Percentiles rank a stretch among this genome's conserved stretches.
Evolutionary conservation across 2,113 vertebrate species (phyloP).

Genomic region (Scytalopus superciliaris): DNA sequence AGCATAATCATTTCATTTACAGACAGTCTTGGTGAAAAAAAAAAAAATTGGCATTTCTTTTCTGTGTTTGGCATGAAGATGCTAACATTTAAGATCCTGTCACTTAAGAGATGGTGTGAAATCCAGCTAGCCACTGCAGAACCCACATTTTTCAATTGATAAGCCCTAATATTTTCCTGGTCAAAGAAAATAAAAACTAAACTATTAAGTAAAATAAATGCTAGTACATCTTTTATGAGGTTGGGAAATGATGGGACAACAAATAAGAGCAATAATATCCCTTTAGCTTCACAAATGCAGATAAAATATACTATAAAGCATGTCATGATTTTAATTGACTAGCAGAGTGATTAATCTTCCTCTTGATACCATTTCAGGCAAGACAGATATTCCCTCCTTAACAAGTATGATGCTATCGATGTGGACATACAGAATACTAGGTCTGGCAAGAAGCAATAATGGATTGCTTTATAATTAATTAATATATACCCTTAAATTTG

Average conservation of each 20-base stretch:
- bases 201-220: not conserved
- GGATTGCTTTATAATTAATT: slow-evolving; percentile 37
- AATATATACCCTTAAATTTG: not conserved
- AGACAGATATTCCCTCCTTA: not conserved
- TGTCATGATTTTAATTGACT: not conserved
- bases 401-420: not conserved
- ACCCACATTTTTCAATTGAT: not conserved
- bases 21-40: not conserved
- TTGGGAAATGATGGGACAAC: not conserved
- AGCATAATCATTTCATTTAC: not conserved
- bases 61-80: not conserved
- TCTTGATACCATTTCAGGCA: not conserved
- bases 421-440: not conserved
- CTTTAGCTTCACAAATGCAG: not conserved
- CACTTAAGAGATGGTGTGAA: not conserved
- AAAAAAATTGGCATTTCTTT: not conserved
- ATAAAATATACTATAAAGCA: not conserved
- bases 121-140: not conserved
- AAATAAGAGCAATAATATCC: not conserved
- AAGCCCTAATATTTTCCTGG: not conserved
- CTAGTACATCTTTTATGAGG: not conserved
- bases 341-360: not conserved
- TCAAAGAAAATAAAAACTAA: not conserved
- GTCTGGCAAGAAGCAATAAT: not conserved
- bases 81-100: not conserved